Evolutionary conservation across 2,888 invertebrate species (phyloP).

Genomic region (Nematopogon swammerdamellus): DNA sequence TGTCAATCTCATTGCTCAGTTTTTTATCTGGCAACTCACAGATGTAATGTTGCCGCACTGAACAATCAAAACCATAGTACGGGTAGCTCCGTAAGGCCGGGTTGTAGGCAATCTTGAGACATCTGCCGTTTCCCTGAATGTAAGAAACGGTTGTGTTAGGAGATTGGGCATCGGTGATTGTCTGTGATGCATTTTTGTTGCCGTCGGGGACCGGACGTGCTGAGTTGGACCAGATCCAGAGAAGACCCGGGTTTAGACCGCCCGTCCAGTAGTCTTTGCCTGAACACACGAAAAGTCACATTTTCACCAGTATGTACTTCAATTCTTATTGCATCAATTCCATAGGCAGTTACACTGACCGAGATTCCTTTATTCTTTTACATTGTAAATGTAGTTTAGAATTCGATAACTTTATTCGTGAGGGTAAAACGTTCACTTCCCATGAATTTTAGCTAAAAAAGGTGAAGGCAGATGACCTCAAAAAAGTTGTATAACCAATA

Average conservation of each 20-base stretch:
- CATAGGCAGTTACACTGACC: no score
- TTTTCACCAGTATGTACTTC: no score
- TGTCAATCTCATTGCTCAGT: slow-evolving; percentile 60
- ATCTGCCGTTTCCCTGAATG: slow-evolving; percentile 65
- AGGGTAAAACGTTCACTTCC: no score
- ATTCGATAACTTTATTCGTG: no score
- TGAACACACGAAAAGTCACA: slow-evolving; percentile 14
- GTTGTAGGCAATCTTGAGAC: slow-evolving; percentile 66
- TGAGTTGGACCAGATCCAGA: slow-evolving; percentile 87
- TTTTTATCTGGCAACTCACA: slow-evolving; percentile 66
- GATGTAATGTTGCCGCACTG: slow-evolving; percentile 62
- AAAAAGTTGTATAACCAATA: no score
- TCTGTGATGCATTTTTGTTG: slow-evolving; percentile 18
- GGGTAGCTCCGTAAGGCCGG: slow-evolving; percentile 56
- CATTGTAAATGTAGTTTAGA: no score
- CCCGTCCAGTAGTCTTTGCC: slow-evolving; percentile 80
- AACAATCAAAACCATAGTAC: slow-evolving; percentile 74
- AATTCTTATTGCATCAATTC: no score
- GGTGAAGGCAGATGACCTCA: no score
- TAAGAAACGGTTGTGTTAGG: slow-evolving; percentile 29
- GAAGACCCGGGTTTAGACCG: slow-evolving; percentile 77
- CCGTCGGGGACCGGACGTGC: slow-evolving; percentile 66
- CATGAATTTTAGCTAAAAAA: no score
- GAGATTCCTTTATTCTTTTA: no score
- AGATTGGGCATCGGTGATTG: slow-evolving; percentile 2